These are phyloP conservation scores for Poecilia wingei DNA, from an alignment of 2,797 vertebrate genomes.

Conservation along the genomic window DNA sequence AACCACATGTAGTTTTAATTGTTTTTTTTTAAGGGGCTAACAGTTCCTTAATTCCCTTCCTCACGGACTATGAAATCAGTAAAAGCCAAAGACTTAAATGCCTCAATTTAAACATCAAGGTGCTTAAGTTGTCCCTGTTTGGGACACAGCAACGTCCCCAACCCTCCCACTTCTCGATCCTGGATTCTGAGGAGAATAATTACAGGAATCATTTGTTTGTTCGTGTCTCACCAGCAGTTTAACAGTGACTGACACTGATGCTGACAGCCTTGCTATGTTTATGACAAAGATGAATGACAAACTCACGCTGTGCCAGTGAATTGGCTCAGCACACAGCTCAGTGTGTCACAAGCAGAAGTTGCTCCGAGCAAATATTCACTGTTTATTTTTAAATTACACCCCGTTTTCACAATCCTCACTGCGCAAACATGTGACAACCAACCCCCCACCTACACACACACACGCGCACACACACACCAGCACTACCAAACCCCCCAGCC, in stretches of 20 bases:
- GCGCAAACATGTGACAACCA: conserved; percentile 12
- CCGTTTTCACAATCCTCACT: conserved; percentile 30
- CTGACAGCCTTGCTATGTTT: conserved; percentile 54
- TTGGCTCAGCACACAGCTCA: conserved; percentile 67
- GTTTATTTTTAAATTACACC: conserved; percentile 72
- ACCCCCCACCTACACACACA: neutral
- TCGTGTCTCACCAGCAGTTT: conserved; percentile 39
- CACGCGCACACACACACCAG: neutral
- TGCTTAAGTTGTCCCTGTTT: conserved; percentile 5
- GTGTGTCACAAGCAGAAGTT: conserved; percentile 67
- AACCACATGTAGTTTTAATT: neutral
- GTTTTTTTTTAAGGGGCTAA: conserved; percentile 56
- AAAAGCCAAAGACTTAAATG: conserved; percentile 16
- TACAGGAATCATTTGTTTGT: conserved; percentile 52
- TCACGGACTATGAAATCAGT: conserved; percentile 67
- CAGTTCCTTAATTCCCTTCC: conserved; percentile 59
- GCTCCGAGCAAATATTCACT: conserved; percentile 71
- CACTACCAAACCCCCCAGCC: neutral
- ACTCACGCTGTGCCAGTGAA: conserved; percentile 70
- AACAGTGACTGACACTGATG: conserved; percentile 52
- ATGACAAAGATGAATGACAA: conserved; percentile 72
- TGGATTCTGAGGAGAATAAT: conserved; percentile 43
- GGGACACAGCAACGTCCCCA: neutral
- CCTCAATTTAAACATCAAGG: conserved; percentile 16
- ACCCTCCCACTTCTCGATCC: neutral